These are phyloP conservation scores for Macquaria australasica DNA, from an alignment of 2,113 vertebrate species.

Conservation along the genomic window DNA sequence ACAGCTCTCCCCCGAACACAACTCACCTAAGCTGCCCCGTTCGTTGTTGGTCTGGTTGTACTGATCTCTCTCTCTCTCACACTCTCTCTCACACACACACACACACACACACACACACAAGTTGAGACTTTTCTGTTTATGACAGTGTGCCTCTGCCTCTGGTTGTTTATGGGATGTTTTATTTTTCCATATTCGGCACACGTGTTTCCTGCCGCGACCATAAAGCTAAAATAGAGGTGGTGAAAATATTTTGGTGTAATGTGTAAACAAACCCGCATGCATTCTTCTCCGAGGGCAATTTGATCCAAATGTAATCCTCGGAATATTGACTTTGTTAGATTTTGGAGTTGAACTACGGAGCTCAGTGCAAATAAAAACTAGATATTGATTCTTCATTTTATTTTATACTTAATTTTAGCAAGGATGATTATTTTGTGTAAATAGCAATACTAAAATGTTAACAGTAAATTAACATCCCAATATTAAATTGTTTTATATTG, in stretches of 20 bases:
- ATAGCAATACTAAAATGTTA: not conserved
- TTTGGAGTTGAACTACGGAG: not conserved
- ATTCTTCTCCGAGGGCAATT: not conserved
- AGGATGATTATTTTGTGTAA: not conserved
- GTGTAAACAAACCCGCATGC: not conserved
- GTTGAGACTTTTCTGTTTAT: conserved; percentile 8
- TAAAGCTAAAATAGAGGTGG: conserved; percentile 32
- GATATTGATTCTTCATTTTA: not conserved
- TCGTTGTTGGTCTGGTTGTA: conserved; percentile 13
- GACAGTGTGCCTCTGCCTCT: conserved; percentile 12
- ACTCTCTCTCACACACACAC: not conserved
- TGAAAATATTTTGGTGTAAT: conserved; percentile 20
- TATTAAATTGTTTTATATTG: not conserved
- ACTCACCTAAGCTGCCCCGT: conserved; percentile 8
- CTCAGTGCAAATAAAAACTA: not conserved
- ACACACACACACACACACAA: conserved; percentile 23
- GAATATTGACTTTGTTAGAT: not conserved
- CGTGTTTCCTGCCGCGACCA: conserved; percentile 16
- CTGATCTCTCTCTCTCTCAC: conserved; percentile 3
- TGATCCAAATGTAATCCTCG: not conserved
- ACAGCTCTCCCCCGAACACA: conserved; percentile 11
- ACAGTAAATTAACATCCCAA: not conserved
- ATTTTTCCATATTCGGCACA: conserved; percentile 43
- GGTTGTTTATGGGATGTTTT: conserved; percentile 32
- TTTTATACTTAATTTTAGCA: not conserved